phyloP scores from a whole-genome alignment of 2,888 invertebrate genomes.

The Callimorpha dominula region DNA sequence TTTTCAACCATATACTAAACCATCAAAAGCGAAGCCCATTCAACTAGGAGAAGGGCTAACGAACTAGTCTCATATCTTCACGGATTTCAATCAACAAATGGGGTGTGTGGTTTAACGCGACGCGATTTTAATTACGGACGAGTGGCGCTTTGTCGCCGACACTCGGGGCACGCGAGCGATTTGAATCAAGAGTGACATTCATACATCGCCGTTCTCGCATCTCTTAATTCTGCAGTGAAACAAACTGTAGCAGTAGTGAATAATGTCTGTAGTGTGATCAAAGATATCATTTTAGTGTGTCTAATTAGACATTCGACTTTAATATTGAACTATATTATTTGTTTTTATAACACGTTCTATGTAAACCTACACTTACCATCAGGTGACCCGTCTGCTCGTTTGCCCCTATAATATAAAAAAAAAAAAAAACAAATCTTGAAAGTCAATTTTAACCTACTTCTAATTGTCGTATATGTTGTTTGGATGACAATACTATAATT shows the following conservation, averaged over 20 bases:
- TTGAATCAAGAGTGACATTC: constrained; percentile 44
- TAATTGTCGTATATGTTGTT: too few species aligned
- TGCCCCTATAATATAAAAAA: too few species aligned
- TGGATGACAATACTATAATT: too few species aligned
- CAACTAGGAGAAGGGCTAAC: constrained; percentile 16
- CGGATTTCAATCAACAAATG: constrained; percentile 67
- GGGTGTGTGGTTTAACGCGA: constrained; percentile 45
- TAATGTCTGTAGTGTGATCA: not conserved
- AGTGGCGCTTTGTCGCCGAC: constrained; percentile 47
- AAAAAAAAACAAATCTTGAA: too few species aligned
- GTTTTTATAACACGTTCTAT: too few species aligned
- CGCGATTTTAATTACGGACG: constrained; percentile 55
- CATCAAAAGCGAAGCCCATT: constrained; percentile 15
- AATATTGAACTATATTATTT: too few species aligned
- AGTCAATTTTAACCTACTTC: too few species aligned
- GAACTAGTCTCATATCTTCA: constrained; percentile 46
- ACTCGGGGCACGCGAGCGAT: constrained; percentile 35
- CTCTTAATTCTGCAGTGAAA: constrained; percentile 22
- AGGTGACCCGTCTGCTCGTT: too few species aligned
- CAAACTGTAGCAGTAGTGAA: constrained; percentile 18
- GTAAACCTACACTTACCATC: too few species aligned
- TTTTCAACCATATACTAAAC: not conserved
- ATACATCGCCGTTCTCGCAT: constrained; percentile 31
- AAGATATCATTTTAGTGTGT: not conserved
- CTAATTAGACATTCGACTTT: not conserved